A percentile compares a stretch with the other conserved stretches of the same genome.
phyloP scores from a whole-genome alignment of 1,140 invertebrate genomes.

The Hylyphantes graminicola region DNA sequence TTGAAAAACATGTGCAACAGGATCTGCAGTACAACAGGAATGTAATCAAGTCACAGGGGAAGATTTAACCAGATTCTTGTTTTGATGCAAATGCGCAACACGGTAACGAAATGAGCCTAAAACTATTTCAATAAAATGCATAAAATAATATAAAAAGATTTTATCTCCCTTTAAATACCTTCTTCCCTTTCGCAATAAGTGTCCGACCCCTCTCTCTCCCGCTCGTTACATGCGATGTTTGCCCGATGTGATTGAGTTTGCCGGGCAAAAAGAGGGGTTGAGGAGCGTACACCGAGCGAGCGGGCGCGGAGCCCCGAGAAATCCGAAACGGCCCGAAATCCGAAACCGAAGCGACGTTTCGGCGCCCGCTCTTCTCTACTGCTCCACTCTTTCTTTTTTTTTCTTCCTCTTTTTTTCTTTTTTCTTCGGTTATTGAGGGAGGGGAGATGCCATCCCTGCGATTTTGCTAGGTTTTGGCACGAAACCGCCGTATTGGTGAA shows the following conservation, averaged over 20 bases:
- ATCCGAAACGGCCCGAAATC: constrained; percentile 44
- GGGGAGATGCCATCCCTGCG: too few species aligned
- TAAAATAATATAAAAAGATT: neutral
- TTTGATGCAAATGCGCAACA: neutral
- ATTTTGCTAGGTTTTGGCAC: too few species aligned
- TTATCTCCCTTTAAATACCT: neutral
- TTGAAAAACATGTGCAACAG: too few species aligned
- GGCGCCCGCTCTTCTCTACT: constrained; percentile 36
- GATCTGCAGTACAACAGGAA: too few species aligned
- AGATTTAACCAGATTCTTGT: neutral
- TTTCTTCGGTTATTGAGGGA: constrained; percentile 1
- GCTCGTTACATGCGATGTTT: constrained; percentile 54
- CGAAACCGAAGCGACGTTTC: constrained; percentile 47
- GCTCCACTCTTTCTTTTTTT: neutral
- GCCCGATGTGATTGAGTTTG: constrained; percentile 60
- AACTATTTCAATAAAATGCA: neutral
- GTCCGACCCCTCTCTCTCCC: constrained; percentile 16
- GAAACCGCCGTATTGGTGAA: too few species aligned
- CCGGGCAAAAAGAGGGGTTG: constrained; percentile 40
- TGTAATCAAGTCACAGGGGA: too few species aligned
- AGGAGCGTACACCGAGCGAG: constrained; percentile 20
- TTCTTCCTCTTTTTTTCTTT: neutral
- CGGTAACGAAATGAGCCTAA: neutral
- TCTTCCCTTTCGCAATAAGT: neutral
- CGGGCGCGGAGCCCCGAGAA: constrained; percentile 47